Evolutionary conservation across 64 coral and sea anemone genomes (phyloP).

Genomic region (Montipora capricornis): DNA sequence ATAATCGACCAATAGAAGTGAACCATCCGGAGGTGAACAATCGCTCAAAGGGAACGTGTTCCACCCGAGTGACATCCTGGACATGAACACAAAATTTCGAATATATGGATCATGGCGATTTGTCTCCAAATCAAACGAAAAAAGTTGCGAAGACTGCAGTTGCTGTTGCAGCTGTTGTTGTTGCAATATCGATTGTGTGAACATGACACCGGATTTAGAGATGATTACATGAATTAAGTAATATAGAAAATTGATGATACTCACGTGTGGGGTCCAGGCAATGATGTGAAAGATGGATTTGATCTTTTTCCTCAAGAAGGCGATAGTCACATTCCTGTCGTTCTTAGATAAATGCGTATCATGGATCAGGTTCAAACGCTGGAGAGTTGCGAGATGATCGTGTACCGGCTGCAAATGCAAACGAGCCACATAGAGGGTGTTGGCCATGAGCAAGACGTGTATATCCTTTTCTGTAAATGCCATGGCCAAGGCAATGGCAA

Average conservation of each 20-base stretch:
- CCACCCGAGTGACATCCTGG: not conserved
- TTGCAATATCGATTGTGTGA: not conserved
- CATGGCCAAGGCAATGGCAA: not conserved
- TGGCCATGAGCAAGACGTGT: not conserved
- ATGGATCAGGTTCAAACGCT: not conserved
- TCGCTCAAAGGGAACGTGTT: not conserved
- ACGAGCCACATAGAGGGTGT: not conserved
- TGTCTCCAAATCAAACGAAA: not conserved
- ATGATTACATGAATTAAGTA: not conserved
- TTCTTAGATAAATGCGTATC: not conserved
- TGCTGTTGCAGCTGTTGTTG: not conserved
- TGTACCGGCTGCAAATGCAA: not conserved
- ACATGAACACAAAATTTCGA: not conserved
- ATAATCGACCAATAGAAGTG: not conserved
- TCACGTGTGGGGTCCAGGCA: not conserved
- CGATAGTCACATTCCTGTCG: not conserved
- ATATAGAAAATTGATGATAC: not conserved
- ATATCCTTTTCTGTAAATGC: not conserved
- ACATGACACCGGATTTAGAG: not conserved
- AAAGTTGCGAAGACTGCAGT: not conserved
- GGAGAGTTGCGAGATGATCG: not conserved
- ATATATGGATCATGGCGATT: not conserved
- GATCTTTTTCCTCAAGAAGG: not conserved
- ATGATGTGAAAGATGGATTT: slow-evolving; percentile 29
- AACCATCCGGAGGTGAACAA: not conserved